Evolutionary conservation across 2,888 invertebrate species (phyloP), one percentile per base, ranked within the genome.

Genomic region (Sipha maydis): DNA sequence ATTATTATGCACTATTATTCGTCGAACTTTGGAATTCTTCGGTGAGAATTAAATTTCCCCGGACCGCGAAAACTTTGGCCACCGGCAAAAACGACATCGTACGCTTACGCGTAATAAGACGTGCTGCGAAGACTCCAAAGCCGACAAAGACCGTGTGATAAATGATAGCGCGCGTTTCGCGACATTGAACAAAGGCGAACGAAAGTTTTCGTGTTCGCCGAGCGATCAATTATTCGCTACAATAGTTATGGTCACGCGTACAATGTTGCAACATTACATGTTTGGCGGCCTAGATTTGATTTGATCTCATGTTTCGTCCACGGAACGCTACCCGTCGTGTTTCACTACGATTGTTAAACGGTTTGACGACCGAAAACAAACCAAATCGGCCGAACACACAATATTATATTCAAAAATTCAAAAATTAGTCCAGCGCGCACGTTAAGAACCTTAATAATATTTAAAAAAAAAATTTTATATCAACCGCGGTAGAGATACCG

Each of bases 31-130:
- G 85, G 67, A 69, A 69, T 85, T 78, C 77, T 69, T 77, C 2
- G 85, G 31, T 7, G 85, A 21, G 69, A 85, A 69, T 85, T 85
- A 85, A 85, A 85, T 85, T 77, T 28, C 69, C 14, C 56, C 84
- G 71, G 31, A 56, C 56, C 61, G 48, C 48, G n/a, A 17, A 69
- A 77, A 85, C 77, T 77, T 85, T 77, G 77, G 85, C 11, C 75
- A 21, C 41, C 61, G 14, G 77, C 67, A 77, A 85, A 85, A 85
- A 85, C 84, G 38, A n/a, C 19, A 31, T 0, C 41, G 41, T 14
- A 67, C 67, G 84, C 56, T 28, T 41, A 21, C 28, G 41, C 5
- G 9, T n/a, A 7, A 3, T 31, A 28, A 38, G n/a, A 48, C 48
- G 48, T 48, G 14, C 48, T 14, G 48, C 14, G 48, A 48, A 48